Evolutionary conservation across 2,888 invertebrate species (phyloP), one percentile per base, ranked within the genome.

Genomic region (Fragum fragum): DNA sequence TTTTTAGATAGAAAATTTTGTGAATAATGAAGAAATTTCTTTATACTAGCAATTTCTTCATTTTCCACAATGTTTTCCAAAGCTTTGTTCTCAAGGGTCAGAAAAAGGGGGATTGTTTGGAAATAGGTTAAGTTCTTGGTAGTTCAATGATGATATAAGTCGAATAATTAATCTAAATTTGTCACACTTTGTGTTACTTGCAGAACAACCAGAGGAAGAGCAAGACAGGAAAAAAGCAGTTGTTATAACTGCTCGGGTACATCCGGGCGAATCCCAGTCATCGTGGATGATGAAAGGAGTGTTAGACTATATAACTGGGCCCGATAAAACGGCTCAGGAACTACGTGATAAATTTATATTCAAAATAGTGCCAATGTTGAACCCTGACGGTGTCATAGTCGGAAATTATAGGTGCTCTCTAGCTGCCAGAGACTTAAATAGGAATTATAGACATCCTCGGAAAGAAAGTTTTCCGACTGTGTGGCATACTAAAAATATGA

Each of bases 301-400:
- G 9, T 76, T 94, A 32, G 92, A 93, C 73, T 94, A 88, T 86
- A 85, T 94, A 59, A 92, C 93, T 1, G 88, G 93, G 5, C 73
- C 87, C 0, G 87, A 92, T 69, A 83, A 88, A 1, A 88, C 85
- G 16, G 94, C 94, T 16, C 87, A 91, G 91, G 89, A 92, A 86
- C 88, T 94, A 61, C 86, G 93, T 42, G 89, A 92, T 79, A 89
- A 85, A 63, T 92, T 93, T 85, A 90, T 94, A 76, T 94, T 94
- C 85, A 94, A 94, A 89, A 90, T 94, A 23, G 92, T 94, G 29
- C 94, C 94, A 2, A 94, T 94, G 94, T 85, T 94, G 59, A 94
- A 94, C 80, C 94, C 94, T 14, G 94, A 94, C 69, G 94, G 94
- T 6, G 94, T 94, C n/a, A 94, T 94, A 18, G 94, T 94, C 1